Percentiles rank a stretch among this genome's conserved stretches.
Evolutionary conservation across 2,888 invertebrate genomes (phyloP).

Genomic region (Digitonthophagus gazella): DNA sequence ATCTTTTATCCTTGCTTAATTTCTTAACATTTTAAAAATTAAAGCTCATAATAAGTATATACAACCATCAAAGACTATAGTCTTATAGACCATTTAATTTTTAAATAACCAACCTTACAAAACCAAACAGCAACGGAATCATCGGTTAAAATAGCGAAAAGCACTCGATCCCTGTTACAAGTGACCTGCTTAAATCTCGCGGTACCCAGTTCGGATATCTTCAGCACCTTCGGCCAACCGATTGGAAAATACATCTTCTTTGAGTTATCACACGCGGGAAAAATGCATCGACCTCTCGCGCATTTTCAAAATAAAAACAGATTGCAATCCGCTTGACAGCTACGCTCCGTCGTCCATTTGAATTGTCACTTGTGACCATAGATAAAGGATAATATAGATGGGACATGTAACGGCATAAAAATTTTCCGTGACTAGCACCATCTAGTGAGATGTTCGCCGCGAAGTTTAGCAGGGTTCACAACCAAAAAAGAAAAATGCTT

Average conservation of each 20-base stretch:
- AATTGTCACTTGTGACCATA: too few species aligned
- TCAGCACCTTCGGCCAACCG: slow-evolving; percentile 92
- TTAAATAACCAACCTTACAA: slow-evolving; percentile 68
- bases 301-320: slow-evolving; percentile 28
- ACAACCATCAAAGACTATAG: background rate
- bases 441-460: too few species aligned
- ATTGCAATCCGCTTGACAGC: slow-evolving; percentile 23
- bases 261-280: slow-evolving; percentile 21
- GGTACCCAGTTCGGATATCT: slow-evolving; percentile 65
- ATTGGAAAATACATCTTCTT: slow-evolving; percentile 83
- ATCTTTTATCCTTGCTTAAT: too few species aligned
- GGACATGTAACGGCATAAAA: too few species aligned
- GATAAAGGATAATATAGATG: too few species aligned
- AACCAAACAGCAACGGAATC: slow-evolving; percentile 83
- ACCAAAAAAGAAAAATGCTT: too few species aligned
- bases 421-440: too few species aligned
- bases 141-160: slow-evolving; percentile 79
- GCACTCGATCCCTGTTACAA: slow-evolving; percentile 87
- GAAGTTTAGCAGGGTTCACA: too few species aligned
- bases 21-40: too few species aligned
- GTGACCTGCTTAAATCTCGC: slow-evolving; percentile 74
- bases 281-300: slow-evolving; percentile 19
- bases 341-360: slow-evolving; percentile 27
- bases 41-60: too few species aligned
- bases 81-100: background rate